A percentile compares a stretch with the other conserved stretches of the same genome.
These are phyloP conservation scores for Clitarchus hookeri DNA, from an alignment of 2,888 invertebrate species.

Conservation along the genomic window DNA sequence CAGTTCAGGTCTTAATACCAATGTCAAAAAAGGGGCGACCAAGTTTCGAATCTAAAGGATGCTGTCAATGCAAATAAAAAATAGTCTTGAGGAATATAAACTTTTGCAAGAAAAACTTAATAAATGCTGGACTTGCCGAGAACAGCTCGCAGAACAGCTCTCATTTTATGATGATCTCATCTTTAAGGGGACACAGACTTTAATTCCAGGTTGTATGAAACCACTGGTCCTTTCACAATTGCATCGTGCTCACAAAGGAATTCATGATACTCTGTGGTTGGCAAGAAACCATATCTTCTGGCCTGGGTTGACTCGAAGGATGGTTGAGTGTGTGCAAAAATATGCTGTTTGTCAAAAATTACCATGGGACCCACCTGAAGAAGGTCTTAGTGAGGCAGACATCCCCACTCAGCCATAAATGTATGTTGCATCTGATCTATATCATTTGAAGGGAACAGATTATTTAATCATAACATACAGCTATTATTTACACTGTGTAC, in stretches of 20 bases:
- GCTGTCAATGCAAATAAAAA: too few species aligned
- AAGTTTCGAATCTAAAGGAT: too few species aligned
- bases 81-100: too few species aligned
- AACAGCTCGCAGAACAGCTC: not conserved
- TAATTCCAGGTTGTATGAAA: not conserved
- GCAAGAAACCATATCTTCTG: not conserved
- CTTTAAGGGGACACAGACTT: too few species aligned
- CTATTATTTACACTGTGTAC: too few species aligned
- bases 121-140: not conserved
- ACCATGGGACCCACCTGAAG: not conserved
- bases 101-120: too few species aligned
- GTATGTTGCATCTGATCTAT: not conserved
- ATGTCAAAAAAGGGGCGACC: too few species aligned
- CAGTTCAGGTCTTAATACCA: too few species aligned
- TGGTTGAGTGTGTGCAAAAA: not conserved
- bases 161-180: not conserved
- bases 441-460: too few species aligned
- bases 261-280: not conserved
- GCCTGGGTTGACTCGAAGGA: not conserved
- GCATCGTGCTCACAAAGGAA: not conserved
- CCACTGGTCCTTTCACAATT: not conserved
- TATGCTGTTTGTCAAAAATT: not conserved
- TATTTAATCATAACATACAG: too few species aligned
- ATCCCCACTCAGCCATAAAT: not conserved
- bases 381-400: not conserved